Evolutionary conservation across 2,797 vertebrate genomes (phyloP).

Genomic region (Xyrichtys novacula): DNA sequence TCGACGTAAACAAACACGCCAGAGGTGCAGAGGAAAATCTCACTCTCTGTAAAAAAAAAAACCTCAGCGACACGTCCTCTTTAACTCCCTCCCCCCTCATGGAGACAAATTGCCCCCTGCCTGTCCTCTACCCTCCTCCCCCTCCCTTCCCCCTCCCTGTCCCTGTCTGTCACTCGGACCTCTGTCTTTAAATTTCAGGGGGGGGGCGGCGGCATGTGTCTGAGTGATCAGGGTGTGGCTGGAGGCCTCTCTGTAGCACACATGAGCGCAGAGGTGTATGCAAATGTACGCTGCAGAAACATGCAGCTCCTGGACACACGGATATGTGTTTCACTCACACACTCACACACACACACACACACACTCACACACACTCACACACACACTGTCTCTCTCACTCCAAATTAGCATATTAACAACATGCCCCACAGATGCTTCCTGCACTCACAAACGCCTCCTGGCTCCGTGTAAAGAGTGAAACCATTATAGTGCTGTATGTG

Average conservation of each 20-base stretch:
- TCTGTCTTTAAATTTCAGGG: slow-evolving; percentile 67
- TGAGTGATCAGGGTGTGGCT: slow-evolving; percentile 54
- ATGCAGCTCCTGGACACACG: neutral
- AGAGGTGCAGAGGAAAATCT: slow-evolving; percentile 9
- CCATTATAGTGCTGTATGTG: slow-evolving; percentile 46
- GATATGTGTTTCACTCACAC: neutral
- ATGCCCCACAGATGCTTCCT: slow-evolving; percentile 55
- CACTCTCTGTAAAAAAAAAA: slow-evolving; percentile 25
- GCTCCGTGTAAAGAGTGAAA: slow-evolving; percentile 48
- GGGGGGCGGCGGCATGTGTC: slow-evolving; percentile 33
- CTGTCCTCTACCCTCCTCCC: slow-evolving; percentile 17
- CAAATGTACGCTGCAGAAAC: slow-evolving; percentile 16
- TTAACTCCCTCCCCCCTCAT: slow-evolving; percentile 18
- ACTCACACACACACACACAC: neutral
- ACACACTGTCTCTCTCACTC: slow-evolving; percentile 3
- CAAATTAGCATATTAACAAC: slow-evolving; percentile 74
- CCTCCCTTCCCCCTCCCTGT: slow-evolving; percentile 25
- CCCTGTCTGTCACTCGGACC: slow-evolving; percentile 54
- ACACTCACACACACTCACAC: neutral
- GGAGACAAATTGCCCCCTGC: slow-evolving; percentile 37
- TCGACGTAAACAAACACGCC: too few relatives aligned
- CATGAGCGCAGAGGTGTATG: slow-evolving; percentile 15
- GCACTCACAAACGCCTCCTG: slow-evolving; percentile 55
- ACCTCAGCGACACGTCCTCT: slow-evolving; percentile 17
- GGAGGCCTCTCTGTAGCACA: slow-evolving; percentile 34